A percentile compares a stretch with the other conserved stretches of the same genome.
Conservation (phyloP, 2,113 vertebrate genomes). For the Leuciscus idus region DNA sequence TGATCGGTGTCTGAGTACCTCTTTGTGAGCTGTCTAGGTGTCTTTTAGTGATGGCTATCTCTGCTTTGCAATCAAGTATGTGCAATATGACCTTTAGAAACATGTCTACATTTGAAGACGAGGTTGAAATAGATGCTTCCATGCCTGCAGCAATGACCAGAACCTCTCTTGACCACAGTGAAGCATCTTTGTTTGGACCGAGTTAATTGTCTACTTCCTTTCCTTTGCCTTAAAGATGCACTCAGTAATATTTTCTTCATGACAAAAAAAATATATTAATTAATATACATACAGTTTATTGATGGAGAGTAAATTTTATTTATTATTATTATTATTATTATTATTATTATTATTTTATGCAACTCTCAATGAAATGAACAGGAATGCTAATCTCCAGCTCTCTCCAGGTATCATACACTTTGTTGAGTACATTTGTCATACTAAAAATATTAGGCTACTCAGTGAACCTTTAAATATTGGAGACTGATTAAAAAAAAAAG, state of each 20-base stretch:
- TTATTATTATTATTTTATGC: too few relatives aligned
- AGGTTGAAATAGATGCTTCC: conserved; percentile 6
- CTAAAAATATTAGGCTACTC: not conserved
- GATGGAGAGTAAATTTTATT: not conserved
- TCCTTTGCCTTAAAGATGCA: too few relatives aligned
- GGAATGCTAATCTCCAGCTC: too few relatives aligned
- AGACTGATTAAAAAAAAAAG: not conserved
- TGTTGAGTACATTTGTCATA: not conserved
- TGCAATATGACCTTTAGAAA: conserved; percentile 34
- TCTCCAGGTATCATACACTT: too few relatives aligned
- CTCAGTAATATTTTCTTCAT: too few relatives aligned
- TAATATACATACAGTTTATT: not conserved
- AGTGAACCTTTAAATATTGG: not conserved
- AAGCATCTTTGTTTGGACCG: not conserved
- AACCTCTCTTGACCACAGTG: not conserved
- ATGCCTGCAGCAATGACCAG: not conserved
- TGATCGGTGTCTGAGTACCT: conserved; percentile 35
- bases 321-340: not conserved
- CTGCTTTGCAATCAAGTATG: conserved; percentile 28
- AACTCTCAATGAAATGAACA: too few relatives aligned
- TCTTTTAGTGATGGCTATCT: conserved; percentile 35
- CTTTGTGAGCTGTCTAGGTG: conserved; percentile 37
- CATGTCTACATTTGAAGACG: conserved; percentile 11
- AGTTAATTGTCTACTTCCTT: too few relatives aligned
- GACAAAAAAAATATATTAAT: too few relatives aligned